Evolutionary conservation across 2,113 vertebrate species (phyloP).

Genomic region (Prietella phreatophila): DNA sequence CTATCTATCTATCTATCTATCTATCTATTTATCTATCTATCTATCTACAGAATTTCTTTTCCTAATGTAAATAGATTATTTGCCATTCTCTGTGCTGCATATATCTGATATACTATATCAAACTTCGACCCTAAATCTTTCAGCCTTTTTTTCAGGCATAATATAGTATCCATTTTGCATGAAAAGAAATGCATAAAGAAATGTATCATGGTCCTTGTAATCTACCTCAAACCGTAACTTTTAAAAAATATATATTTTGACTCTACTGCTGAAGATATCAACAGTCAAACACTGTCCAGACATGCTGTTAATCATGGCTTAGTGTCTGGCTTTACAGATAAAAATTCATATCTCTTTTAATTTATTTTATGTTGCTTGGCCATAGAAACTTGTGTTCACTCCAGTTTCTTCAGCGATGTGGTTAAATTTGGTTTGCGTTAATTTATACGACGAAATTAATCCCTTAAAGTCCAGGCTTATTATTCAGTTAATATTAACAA

Average conservation of each 20-base stretch:
- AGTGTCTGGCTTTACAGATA: too few relatives aligned
- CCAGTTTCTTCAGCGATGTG: not conserved
- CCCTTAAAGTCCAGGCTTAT: not conserved
- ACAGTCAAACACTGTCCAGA: too few relatives aligned
- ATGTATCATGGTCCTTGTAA: conserved; percentile 41
- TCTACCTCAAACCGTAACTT: not conserved
- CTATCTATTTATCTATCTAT: not conserved
- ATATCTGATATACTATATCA: not conserved
- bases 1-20: not conserved
- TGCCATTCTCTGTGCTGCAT: not conserved
- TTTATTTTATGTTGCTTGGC: not conserved
- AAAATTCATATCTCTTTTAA: too few relatives aligned
- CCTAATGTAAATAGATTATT: not conserved
- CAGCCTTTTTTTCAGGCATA: not conserved
- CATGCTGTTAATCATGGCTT: too few relatives aligned
- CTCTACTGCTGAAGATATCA: too few relatives aligned
- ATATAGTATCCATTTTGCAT: not conserved
- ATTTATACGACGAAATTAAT: not conserved
- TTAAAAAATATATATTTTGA: too few relatives aligned
- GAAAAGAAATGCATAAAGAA: conserved; percentile 7
- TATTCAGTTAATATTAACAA: conserved; percentile 4
- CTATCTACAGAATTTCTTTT: not conserved
- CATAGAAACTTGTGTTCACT: conserved; percentile 18
- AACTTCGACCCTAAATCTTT: not conserved
- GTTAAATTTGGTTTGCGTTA: not conserved